A percentile compares a stretch with the other conserved stretches of the same genome.
phyloP scores from a whole-genome alignment of 2,113 vertebrate genomes.

The Poecile atricapillus region DNA sequence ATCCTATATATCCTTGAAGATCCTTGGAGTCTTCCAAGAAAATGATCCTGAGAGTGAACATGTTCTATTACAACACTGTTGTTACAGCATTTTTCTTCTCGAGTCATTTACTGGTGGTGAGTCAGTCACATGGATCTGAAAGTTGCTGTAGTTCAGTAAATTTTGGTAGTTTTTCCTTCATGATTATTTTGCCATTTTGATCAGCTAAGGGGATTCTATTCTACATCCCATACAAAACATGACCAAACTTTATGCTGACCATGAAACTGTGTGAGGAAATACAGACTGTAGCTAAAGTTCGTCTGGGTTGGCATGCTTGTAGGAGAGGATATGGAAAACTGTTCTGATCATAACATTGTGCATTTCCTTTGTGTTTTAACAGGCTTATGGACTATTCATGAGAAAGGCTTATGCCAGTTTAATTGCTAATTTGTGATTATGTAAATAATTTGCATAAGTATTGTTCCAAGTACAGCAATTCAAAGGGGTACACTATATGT shows the following conservation, averaged over 20 bases:
- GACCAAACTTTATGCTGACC: fast-evolving
- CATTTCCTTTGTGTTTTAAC: neutral
- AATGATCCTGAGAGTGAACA: neutral
- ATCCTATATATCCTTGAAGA: neutral
- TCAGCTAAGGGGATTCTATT: neutral
- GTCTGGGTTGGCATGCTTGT: neutral
- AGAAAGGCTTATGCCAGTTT: neutral
- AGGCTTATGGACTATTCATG: neutral
- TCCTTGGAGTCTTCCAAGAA: neutral
- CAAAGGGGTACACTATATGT: neutral
- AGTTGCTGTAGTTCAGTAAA: neutral
- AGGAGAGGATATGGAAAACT: neutral
- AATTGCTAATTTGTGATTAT: neutral
- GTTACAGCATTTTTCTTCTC: neutral
- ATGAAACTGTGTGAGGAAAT: neutral
- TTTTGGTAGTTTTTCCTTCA: neutral
- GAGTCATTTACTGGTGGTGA: neutral
- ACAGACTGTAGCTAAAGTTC: neutral
- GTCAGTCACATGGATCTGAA: neutral
- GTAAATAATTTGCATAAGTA: neutral
- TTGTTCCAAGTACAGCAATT: neutral
- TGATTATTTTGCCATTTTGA: neutral
- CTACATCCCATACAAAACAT: neutral
- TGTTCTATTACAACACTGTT: neutral
- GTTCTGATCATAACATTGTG: neutral